These are phyloP conservation scores for Pollicipes pollicipes DNA, from an alignment of 1,140 invertebrate species.

Conservation along the genomic window DNA sequence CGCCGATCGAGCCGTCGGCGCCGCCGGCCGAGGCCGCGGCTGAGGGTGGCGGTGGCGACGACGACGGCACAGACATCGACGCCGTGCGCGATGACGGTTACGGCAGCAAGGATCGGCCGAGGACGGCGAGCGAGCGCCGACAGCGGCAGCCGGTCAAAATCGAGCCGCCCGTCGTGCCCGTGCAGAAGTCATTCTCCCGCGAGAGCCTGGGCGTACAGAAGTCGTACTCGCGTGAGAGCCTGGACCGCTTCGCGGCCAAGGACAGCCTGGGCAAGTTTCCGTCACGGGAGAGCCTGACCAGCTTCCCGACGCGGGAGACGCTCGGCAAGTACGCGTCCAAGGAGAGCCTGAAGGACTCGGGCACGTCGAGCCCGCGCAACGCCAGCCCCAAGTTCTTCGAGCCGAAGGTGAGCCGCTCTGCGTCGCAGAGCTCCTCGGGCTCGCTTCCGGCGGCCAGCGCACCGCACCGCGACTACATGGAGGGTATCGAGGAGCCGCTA, in stretches of 20 bases:
- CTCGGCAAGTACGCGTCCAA: constrained; percentile 6
- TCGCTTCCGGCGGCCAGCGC: neutral
- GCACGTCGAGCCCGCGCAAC: constrained; percentile 5
- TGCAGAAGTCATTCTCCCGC: neutral
- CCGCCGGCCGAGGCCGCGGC: no score
- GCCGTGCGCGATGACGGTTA: constrained; percentile 3
- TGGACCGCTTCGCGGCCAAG: neutral
- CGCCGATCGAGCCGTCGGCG: no score
- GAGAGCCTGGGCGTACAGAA: neutral
- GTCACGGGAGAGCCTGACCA: neutral
- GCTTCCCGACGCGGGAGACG: constrained; percentile 17
- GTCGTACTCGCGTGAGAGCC: neutral
- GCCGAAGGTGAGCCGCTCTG: neutral
- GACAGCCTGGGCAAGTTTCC: neutral
- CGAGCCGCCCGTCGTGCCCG: neutral
- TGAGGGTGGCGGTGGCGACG: no score
- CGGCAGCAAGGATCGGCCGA: constrained; percentile 11
- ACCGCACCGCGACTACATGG: neutral
- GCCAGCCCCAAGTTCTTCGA: constrained; percentile 8
- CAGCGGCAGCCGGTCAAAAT: neutral
- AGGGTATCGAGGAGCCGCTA: constrained; percentile 41
- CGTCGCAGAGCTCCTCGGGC: neutral
- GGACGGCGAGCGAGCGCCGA: constrained; percentile 2
- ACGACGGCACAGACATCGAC: no score
- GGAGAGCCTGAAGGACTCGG: constrained; percentile 3